Evolutionary conservation across 2,797 vertebrate species (phyloP), one percentile per base, ranked within the genome.

Genomic region (Sebastes melanostomus): DNA sequence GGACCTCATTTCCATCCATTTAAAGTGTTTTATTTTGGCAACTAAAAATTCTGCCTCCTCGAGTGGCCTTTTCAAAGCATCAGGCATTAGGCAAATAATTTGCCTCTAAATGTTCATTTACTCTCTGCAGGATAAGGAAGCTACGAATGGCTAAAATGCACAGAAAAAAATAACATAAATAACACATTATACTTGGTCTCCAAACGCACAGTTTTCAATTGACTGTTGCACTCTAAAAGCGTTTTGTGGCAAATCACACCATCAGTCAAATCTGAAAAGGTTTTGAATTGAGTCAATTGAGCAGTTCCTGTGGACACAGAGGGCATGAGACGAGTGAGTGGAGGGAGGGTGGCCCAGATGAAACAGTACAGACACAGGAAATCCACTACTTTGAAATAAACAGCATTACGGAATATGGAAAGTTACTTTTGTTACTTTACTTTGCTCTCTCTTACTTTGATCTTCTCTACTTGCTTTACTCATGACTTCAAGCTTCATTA

Each of bases 1-100:
- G 18, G n/a, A 68, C 59, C 27, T 67, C 6, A 76, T 60, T 71
- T 74, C 38, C 69, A 77, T 77, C 29, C n/a, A 78, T 66, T 65
- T n/a, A 54, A 61, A 80, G 30, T n/a, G 36, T 72, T 80, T 80
- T 71, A 79, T 58, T 85, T 78, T 68, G 29, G 58, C 50, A 76
- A 36, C 30, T 61, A 29, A 73, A 79, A 65, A 71, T 22, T 34
- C 18, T 61, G 9, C 16, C 1, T 46, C 42, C 46, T 74, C 6
- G 3, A 73, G 46, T 69, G 67, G 59, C 56, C 32, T 67, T 27
- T 70, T 76, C 20, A 75, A 66, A 76, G 34, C 9, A 16, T 72
- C 66, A 71, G 50, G 50, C 68, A 70, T 27, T 52, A 66, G 14
- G 30, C 50, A 77, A 69, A 71, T 42, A 52, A 62, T 81, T 62